Conservation (phyloP, 2,888 invertebrate genomes). For the Alcis repandata region DNA sequence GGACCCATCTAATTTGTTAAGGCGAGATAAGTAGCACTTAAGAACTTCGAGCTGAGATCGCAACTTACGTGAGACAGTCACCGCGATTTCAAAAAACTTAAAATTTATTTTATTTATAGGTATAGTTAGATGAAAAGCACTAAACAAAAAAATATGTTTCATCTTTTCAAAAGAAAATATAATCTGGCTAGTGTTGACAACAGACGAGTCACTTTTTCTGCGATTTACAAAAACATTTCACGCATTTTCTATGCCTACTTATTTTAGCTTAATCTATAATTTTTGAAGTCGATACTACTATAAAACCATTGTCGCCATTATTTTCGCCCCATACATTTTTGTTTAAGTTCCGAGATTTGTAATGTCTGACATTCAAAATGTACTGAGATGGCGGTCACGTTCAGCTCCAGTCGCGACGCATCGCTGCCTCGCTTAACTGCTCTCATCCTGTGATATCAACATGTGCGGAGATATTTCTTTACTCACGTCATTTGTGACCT, state of each 20-base stretch:
- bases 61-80: not conserved
- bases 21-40: conserved; percentile 28
- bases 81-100: not conserved
- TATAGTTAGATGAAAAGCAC: no score
- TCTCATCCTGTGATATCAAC: conserved; percentile 55
- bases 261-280: no score
- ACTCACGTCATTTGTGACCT: conserved; percentile 26
- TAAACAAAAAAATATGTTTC: no score
- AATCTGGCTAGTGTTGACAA: no score
- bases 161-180: no score
- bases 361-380: conserved; percentile 11
- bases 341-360: conserved; percentile 3
- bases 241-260: no score
- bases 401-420: conserved; percentile 53
- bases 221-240: no score
- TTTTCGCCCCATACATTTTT: not conserved
- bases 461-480: conserved; percentile 30
- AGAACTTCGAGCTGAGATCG: not conserved
- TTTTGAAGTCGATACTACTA: no score
- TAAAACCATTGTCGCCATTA: not conserved
- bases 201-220: no score
- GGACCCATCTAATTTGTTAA: conserved; percentile 36
- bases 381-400: conserved; percentile 49
- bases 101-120: no score
- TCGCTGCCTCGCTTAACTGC: conserved; percentile 58